Conservation (phyloP, 2,797 vertebrate genomes). For the Eleutherodactylus coqui region DNA sequence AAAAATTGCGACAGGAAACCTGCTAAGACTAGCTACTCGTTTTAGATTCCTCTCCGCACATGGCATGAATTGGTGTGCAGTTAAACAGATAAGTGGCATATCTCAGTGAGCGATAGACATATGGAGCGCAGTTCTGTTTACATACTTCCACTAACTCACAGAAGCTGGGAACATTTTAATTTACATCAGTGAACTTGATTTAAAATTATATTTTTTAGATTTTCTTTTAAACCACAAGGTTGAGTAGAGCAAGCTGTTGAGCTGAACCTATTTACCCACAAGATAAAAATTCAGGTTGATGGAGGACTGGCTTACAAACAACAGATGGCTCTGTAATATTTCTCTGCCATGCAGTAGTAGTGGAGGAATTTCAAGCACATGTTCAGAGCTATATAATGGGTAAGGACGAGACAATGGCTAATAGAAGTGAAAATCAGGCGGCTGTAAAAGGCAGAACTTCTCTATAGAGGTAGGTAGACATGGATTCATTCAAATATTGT, state of each 20-base stretch:
- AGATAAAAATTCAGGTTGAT: neutral
- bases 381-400: neutral
- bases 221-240: neutral
- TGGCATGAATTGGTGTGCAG: constrained; percentile 20
- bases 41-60: constrained; percentile 5
- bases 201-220: neutral
- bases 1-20: neutral
- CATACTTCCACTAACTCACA: constrained; percentile 19
- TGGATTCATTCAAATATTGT: too few species aligned
- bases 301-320: neutral
- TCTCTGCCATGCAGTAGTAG: neutral
- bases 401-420: neutral
- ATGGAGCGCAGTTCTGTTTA: constrained; percentile 32
- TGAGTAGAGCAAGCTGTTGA: constrained; percentile 18
- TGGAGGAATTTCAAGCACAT: neutral
- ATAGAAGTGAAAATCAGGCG: neutral
- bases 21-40: neutral
- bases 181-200: neutral
- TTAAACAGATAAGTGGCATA: constrained; percentile 3
- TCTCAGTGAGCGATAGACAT: constrained; percentile 8
- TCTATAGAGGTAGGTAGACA: neutral
- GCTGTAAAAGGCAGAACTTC: neutral
- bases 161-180: constrained; percentile 16
- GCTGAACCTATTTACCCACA: constrained; percentile 1
- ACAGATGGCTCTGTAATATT: constrained; percentile 15